Percentiles rank a stretch among this genome's conserved stretches.
These are phyloP conservation scores for Drosophila baimaii DNA, from an alignment of 1,140 invertebrate genomes.

Conservation along the genomic window DNA sequence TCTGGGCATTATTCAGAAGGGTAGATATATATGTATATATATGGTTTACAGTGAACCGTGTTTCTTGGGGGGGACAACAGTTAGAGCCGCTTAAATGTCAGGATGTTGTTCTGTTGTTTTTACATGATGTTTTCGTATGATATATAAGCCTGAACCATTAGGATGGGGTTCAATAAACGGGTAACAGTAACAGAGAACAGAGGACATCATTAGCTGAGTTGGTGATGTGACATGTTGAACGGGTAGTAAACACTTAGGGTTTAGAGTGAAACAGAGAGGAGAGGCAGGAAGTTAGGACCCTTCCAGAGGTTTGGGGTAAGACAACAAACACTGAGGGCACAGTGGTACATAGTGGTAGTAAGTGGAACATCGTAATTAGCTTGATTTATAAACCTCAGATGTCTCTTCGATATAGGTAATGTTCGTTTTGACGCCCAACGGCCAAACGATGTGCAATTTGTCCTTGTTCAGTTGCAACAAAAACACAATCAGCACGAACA, in stretches of 20 bases:
- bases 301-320: conserved; percentile 49
- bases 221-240: conserved; percentile 56
- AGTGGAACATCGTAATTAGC: conserved; percentile 40
- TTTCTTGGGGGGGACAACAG: conserved; percentile 55
- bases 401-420: conserved; percentile 96
- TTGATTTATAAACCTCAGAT: conserved; percentile 88
- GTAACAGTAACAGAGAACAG: conserved; percentile 46
- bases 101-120: conserved; percentile 50
- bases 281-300: conserved; percentile 59
- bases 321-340: conserved; percentile 44
- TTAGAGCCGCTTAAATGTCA: conserved; percentile 54
- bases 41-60: conserved; percentile 56
- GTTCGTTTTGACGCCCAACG: conserved; percentile 96
- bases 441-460: conserved; percentile 97
- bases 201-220: conserved; percentile 50
- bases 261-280: conserved; percentile 48
- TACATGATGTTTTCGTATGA: conserved; percentile 56
- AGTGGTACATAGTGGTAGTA: conserved; percentile 43
- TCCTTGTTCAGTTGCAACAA: conserved; percentile 99
- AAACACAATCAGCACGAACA: conserved; percentile 99
- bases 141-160: conserved; percentile 69
- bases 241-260: conserved; percentile 44
- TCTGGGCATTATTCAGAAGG: conserved; percentile 39
- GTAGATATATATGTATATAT: conserved; percentile 28
- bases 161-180: conserved; percentile 64